These are phyloP conservation scores for Ginglymostoma cirratum DNA, from an alignment of 2,113 vertebrate species.

Conservation along the genomic window DNA sequence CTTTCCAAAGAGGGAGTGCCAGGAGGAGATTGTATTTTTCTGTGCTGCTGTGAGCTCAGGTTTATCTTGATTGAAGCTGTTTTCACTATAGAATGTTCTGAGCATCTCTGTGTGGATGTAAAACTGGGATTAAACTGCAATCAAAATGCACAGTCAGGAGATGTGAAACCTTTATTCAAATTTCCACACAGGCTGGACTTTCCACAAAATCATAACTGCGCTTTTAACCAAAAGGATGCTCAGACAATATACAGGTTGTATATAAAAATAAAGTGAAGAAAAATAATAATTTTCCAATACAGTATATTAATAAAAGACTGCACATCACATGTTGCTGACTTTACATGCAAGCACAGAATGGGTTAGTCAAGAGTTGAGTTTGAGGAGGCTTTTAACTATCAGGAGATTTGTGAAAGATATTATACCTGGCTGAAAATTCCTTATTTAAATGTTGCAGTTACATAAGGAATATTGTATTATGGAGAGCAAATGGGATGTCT, in stretches of 20 bases:
- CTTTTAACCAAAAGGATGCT: neutral
- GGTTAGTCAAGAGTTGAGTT: too few relatives aligned
- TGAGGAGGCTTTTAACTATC: neutral
- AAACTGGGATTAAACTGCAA: conserved; percentile 26
- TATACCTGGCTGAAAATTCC: neutral
- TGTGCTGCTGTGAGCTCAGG: neutral
- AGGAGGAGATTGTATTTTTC: neutral
- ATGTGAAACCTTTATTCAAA: neutral
- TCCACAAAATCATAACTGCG: neutral
- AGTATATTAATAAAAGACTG: neutral
- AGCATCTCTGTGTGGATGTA: neutral
- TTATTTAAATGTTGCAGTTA: neutral
- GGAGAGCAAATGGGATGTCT: neutral
- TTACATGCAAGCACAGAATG: neutral
- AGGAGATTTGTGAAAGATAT: neutral
- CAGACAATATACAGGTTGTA: neutral
- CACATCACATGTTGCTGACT: neutral
- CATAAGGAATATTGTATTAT: neutral
- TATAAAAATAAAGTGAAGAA: neutral
- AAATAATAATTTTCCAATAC: neutral
- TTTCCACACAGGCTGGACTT: neutral
- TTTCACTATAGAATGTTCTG: neutral
- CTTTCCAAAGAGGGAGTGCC: neutral
- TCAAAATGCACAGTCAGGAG: conserved; percentile 26
- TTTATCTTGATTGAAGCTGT: neutral